These are phyloP conservation scores for Nomada ruficornis DNA, from an alignment of 2,888 invertebrate genomes.

Conservation along the genomic window DNA sequence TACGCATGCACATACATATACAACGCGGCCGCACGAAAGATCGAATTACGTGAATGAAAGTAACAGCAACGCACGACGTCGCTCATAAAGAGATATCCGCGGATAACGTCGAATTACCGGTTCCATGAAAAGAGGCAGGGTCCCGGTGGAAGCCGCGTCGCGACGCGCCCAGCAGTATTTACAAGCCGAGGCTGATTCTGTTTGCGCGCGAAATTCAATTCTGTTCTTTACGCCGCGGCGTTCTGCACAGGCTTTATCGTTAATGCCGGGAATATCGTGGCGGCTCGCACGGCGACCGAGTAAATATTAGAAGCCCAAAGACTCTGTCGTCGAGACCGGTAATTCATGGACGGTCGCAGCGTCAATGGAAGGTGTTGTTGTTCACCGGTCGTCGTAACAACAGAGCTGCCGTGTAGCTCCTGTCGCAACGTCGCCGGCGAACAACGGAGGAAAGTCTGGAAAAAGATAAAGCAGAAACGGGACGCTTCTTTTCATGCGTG, in stretches of 20 bases:
- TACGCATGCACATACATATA: background rate
- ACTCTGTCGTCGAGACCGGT: conserved; percentile 7
- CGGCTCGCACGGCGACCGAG: background rate
- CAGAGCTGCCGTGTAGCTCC: background rate
- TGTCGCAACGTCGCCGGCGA: conserved; percentile 1
- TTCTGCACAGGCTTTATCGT: conserved; percentile 20
- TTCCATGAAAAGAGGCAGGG: conserved; percentile 16
- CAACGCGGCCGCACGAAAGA: conserved; percentile 23
- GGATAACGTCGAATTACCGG: conserved; percentile 34
- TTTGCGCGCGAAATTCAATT: conserved; percentile 31
- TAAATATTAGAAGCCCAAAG: conserved; percentile 40
- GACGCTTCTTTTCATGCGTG: conserved; percentile 31
- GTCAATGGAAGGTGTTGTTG: conserved; percentile 16
- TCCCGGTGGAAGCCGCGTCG: conserved; percentile 5
- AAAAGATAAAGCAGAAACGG: conserved; percentile 16
- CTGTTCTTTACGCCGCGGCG: conserved; percentile 19
- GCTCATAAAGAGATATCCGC: conserved; percentile 24
- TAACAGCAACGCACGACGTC: conserved; percentile 3
- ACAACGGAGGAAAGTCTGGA: conserved; percentile 17
- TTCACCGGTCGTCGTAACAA: conserved; percentile 22
- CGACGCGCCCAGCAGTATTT: conserved; percentile 23
- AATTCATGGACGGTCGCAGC: conserved; percentile 4
- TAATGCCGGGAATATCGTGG: conserved; percentile 14
- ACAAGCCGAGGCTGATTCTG: conserved; percentile 26
- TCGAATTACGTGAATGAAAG: conserved; percentile 55